Evolutionary conservation across 2,888 invertebrate genomes (phyloP), one percentile per base, ranked within the genome.

Genomic region (Cryptosula pallasiana): DNA sequence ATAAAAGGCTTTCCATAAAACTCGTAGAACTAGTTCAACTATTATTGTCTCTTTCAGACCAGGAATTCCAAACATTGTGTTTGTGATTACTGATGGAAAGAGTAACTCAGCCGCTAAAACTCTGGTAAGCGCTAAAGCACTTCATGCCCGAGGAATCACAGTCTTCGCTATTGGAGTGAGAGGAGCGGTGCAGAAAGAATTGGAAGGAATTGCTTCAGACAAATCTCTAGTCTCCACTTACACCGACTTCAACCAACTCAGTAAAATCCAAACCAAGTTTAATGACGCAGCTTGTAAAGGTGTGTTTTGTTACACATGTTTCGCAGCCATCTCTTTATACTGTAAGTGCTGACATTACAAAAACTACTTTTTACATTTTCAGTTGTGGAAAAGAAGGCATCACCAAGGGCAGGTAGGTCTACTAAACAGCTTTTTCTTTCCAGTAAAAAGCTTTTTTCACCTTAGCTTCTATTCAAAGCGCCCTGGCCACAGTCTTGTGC

Each of bases 31-130:
- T n/a, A n/a, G n/a, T n/a, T n/a, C n/a, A n/a, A n/a, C n/a, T n/a
- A n/a, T n/a, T n/a, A n/a, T n/a, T n/a, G 13, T 25, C 5, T 13
- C 25, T 63, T 29, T 25, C 32, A 63, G 63, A 32, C 63, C 63
- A 32, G 34, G 34, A 63, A 32, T 63, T 5, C 63, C 63, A 27
- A 27, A 63, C 32, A 63, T 63, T 2, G 29, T 63, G 32, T 32
- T 63, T 27, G 63, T 63, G 3, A 63, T 63, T 13, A 63, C 63
- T 34, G 63, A 63, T 34, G 63, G 63, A 29, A 27, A 63, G 27
- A 63, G 63, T 63, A 63, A 63, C n/a, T 25, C 29, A 3, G 25
- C 29, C 5, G 3, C 63, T n/a, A n/a, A 27, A 2, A 63, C 63
- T 9, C 3, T 13, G 32, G 34, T 16, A 27, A 32, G 32, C n/a